Conservation (phyloP, 1,140 invertebrate genomes). For the Drosophila baimaii region DNA sequence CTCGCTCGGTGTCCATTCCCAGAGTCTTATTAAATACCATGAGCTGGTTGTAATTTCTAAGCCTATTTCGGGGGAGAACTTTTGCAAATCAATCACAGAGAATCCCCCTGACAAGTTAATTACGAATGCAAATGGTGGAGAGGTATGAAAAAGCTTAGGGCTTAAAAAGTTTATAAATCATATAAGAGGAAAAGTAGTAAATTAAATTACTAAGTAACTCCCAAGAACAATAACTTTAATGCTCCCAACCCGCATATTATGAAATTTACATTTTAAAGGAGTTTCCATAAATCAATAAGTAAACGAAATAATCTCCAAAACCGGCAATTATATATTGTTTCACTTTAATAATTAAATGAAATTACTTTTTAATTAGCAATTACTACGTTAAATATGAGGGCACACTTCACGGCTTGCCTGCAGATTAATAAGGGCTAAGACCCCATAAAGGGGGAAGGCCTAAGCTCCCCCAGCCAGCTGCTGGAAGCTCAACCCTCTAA, state of each 20-base stretch:
- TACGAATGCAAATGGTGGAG: slow-evolving; percentile 60
- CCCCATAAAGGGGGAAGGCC: not conserved
- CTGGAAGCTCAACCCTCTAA: slow-evolving; percentile 31
- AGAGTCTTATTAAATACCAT: slow-evolving; percentile 65
- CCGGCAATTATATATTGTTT: slow-evolving; percentile 30
- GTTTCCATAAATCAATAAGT: slow-evolving; percentile 32
- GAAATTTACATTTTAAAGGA: slow-evolving; percentile 17
- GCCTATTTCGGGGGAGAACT: slow-evolving; percentile 55
- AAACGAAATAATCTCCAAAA: slow-evolving; percentile 21
- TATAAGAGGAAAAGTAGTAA: not conserved
- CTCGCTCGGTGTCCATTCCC: slow-evolving; percentile 33
- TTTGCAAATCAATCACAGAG: slow-evolving; percentile 69
- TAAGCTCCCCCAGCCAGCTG: slow-evolving; percentile 8
- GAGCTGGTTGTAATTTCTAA: slow-evolving; percentile 75
- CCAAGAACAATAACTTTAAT: not conserved
- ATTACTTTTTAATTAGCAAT: slow-evolving; percentile 53
- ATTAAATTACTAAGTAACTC: not conserved
- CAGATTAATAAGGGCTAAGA: slow-evolving; percentile 30
- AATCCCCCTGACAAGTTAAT: slow-evolving; percentile 47
- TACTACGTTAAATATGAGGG: slow-evolving; percentile 33
- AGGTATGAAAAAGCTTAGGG: not conserved
- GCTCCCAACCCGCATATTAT: slow-evolving; percentile 18
- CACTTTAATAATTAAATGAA: slow-evolving; percentile 26
- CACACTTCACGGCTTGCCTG: slow-evolving; percentile 31
- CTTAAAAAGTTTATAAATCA: not conserved